Conservation (phyloP, 2,113 vertebrate genomes). For the Taurulus bubalis region DNA sequence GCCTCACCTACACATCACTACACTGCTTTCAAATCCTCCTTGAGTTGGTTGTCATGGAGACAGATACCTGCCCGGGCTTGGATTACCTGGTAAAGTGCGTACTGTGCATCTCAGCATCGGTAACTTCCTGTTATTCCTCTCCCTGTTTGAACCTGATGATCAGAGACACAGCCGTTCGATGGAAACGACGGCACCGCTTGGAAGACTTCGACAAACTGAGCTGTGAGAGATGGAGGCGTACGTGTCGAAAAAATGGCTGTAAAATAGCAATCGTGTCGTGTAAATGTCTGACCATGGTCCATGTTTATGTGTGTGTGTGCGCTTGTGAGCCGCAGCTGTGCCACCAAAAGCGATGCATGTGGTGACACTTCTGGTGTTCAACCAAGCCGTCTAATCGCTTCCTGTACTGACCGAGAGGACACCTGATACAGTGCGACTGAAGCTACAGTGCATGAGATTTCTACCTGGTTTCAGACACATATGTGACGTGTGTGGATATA, state of each 20-base stretch:
- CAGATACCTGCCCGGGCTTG: slow-evolving; percentile 31
- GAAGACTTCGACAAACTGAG: slow-evolving; percentile 3
- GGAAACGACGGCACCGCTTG: neutral
- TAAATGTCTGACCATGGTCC: neutral
- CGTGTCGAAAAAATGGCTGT: neutral
- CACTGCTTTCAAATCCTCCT: slow-evolving; percentile 21
- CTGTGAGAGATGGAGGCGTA: slow-evolving; percentile 6
- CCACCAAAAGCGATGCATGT: neutral
- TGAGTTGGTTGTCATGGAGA: slow-evolving; percentile 67
- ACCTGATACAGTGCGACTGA: neutral
- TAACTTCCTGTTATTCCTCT: slow-evolving; percentile 23
- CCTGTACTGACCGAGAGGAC: neutral
- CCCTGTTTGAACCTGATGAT: neutral
- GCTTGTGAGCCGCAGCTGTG: slow-evolving; percentile 18
- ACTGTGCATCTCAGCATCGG: neutral
- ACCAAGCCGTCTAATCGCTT: slow-evolving; percentile 1
- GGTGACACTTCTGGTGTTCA: slow-evolving; percentile 30
- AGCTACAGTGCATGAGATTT: neutral
- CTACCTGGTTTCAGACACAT: neutral
- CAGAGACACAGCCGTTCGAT: neutral
- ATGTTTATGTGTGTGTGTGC: neutral
- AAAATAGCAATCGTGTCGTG: neutral
- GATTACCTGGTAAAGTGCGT: slow-evolving; percentile 11
- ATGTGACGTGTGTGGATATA: neutral
- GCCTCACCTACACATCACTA: slow-evolving; percentile 42